Percentiles rank a stretch among this genome's conserved stretches.
Conservation (phyloP, 2,113 vertebrate species). For the Cololabis saira region DNA sequence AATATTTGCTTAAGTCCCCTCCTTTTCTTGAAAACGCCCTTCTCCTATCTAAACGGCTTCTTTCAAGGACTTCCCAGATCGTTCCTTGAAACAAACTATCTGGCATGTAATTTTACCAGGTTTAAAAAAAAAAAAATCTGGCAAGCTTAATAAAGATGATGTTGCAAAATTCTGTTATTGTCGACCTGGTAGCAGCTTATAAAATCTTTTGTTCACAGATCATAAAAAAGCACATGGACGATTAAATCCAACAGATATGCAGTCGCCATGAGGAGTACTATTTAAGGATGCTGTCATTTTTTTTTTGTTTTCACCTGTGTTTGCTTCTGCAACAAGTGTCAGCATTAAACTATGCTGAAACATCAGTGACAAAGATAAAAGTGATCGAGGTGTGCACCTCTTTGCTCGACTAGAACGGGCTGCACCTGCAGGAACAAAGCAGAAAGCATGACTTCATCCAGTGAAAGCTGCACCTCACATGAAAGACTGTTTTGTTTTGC, state of each 20-base stretch:
- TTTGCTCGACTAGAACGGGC: background rate
- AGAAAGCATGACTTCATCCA: background rate
- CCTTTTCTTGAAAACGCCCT: background rate
- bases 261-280: background rate
- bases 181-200: background rate
- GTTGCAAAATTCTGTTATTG: background rate
- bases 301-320: no score
- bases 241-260: background rate
- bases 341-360: background rate
- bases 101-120: background rate
- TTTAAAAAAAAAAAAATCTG: background rate
- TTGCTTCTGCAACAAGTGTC: no score
- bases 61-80: background rate
- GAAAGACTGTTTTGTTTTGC: background rate
- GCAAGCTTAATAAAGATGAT: background rate
- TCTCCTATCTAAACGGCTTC: background rate
- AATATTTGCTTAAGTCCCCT: no score
- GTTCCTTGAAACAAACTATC: background rate
- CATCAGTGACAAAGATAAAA: background rate
- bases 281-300: no score
- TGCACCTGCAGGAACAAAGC: conserved; percentile 13
- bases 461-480: background rate
- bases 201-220: no score
- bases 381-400: no score
- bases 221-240: background rate